Evolutionary conservation across 2,797 vertebrate species (phyloP).

Genomic region (Tiaroga cobitis): DNA sequence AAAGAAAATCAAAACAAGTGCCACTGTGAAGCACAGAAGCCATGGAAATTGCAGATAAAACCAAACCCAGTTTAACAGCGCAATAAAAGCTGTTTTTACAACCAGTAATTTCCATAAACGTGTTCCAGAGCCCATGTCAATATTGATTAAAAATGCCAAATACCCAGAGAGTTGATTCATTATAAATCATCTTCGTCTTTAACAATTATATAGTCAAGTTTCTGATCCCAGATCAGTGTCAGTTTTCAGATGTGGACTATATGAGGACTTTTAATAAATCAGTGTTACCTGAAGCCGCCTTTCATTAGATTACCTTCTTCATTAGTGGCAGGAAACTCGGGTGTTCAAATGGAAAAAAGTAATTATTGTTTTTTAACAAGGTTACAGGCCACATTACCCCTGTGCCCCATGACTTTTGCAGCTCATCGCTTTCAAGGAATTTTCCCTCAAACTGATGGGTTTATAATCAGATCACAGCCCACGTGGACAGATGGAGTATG

Average conservation of each 20-base stretch:
- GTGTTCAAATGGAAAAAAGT: slow-evolving; percentile 57
- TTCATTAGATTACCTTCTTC: slow-evolving; percentile 69
- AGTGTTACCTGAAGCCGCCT: slow-evolving; percentile 2
- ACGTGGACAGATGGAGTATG: slow-evolving; percentile 4
- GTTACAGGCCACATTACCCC: slow-evolving; percentile 43
- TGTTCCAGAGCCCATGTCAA: slow-evolving; percentile 10
- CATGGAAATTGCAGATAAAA: slow-evolving; percentile 16
- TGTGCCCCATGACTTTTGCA: slow-evolving; percentile 28
- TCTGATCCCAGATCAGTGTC: slow-evolving; percentile 9
- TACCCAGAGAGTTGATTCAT: neutral
- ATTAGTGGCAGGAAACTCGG: slow-evolving; percentile 68
- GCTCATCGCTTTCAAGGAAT: slow-evolving; percentile 42
- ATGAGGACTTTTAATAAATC: slow-evolving; percentile 16
- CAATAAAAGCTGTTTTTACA: slow-evolving; percentile 26
- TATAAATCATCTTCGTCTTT: slow-evolving; percentile 10
- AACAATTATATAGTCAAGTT: neutral
- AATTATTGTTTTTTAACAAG: slow-evolving; percentile 66
- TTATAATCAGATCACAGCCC: slow-evolving; percentile 31
- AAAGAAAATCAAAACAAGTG: neutral
- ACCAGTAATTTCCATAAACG: neutral
- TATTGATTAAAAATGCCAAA: slow-evolving; percentile 15
- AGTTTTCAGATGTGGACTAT: neutral
- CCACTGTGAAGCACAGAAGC: neutral
- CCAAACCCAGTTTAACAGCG: neutral
- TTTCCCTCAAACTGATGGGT: slow-evolving; percentile 37